Conservation (phyloP, 2,797 vertebrate species). For the Takifugu ocellatus region DNA sequence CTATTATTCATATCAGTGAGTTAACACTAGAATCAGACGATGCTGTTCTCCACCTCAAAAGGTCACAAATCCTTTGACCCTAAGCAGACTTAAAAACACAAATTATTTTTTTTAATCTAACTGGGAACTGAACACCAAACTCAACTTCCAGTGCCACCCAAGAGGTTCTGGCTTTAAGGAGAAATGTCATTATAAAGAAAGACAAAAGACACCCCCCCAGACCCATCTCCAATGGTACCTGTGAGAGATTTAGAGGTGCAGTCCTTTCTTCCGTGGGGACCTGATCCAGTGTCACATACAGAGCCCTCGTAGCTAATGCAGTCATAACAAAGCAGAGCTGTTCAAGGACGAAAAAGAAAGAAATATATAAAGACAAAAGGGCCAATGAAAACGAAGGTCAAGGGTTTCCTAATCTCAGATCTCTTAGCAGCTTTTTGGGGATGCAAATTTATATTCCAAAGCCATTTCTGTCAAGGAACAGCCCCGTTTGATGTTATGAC, state of each 20-base stretch:
- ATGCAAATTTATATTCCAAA: conserved; percentile 36
- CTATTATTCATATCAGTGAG: background rate
- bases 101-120: background rate
- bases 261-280: conserved; percentile 88
- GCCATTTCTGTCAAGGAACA: conserved; percentile 63
- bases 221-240: conserved; percentile 77
- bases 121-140: conserved; percentile 1
- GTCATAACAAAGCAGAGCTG: conserved; percentile 85
- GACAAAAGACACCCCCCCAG: conserved; percentile 50
- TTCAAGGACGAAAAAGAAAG: conserved; percentile 69
- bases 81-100: background rate
- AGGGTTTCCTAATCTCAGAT: conserved; percentile 12
- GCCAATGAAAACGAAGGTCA: conserved; percentile 52
- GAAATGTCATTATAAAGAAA: conserved; percentile 43
- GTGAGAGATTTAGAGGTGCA: conserved; percentile 89
- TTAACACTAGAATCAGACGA: background rate
- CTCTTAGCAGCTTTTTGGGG: conserved; percentile 18
- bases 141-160: background rate
- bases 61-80: no score
- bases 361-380: conserved; percentile 58
- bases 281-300: conserved; percentile 76
- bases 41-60: no score
- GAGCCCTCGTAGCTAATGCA: conserved; percentile 81
- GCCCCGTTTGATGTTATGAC: conserved; percentile 76
- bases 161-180: conserved; percentile 22